These are phyloP conservation scores for Didymodactylos carnosus DNA, from an alignment of 2,888 invertebrate species.

Conservation along the genomic window DNA sequence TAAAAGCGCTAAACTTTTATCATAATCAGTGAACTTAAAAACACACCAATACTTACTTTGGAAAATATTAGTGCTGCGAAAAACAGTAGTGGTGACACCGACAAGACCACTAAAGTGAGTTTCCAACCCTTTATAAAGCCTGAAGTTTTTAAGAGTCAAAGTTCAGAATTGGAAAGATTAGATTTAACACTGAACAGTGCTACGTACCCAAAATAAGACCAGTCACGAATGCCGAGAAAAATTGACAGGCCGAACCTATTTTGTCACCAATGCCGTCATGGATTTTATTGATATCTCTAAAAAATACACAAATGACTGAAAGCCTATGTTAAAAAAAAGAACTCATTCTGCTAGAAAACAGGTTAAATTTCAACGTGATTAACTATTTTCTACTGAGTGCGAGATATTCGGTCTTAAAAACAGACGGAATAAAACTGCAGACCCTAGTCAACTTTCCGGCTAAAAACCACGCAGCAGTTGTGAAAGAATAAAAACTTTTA, in stretches of 20 bases:
- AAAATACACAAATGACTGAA: neutral
- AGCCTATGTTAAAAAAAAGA: neutral
- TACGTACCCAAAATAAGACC: slow-evolving; percentile 44
- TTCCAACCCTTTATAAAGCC: slow-evolving; percentile 59
- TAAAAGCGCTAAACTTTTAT: too few species aligned
- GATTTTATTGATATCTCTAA: slow-evolving; percentile 35
- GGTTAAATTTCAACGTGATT: too few species aligned
- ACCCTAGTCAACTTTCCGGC: too few species aligned
- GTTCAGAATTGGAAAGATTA: neutral
- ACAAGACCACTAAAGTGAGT: slow-evolving; percentile 52
- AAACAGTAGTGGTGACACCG: slow-evolving; percentile 55
- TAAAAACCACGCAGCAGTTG: too few species aligned
- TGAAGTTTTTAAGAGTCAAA: slow-evolving; percentile 34
- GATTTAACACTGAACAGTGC: too few species aligned
- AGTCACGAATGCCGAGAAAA: slow-evolving; percentile 47
- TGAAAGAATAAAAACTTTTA: too few species aligned
- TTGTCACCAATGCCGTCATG: slow-evolving; percentile 69
- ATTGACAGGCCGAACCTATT: slow-evolving; percentile 51
- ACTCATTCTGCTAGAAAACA: too few species aligned
- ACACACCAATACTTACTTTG: slow-evolving; percentile 38
- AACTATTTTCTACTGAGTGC: too few species aligned
- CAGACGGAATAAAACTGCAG: too few species aligned
- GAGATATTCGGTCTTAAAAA: too few species aligned
- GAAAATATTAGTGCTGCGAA: slow-evolving; percentile 54
- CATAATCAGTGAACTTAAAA: slow-evolving; percentile 36